A percentile compares a stretch with the other conserved stretches of the same genome.
Evolutionary conservation across 1,140 invertebrate genomes (phyloP).

Genomic region (Chironomus striatipennis): DNA sequence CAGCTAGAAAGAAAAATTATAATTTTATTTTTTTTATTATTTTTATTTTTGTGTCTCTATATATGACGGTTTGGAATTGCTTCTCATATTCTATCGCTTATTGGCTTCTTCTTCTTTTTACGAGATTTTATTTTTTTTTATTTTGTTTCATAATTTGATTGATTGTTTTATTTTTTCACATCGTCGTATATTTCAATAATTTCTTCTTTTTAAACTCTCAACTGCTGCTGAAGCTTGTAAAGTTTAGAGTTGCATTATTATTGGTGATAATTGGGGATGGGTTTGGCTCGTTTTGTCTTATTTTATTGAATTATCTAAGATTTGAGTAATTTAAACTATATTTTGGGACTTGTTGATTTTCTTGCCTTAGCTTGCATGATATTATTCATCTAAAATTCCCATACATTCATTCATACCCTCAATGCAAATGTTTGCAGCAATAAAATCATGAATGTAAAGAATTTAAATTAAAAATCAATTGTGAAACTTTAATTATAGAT

Average conservation of each 20-base stretch:
- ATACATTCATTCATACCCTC: too few species aligned
- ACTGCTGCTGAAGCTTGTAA: not conserved
- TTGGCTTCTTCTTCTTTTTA: not conserved
- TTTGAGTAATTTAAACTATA: not conserved
- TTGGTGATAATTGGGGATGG: too few species aligned
- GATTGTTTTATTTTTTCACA: slow-evolving; percentile 3
- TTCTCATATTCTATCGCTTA: not conserved
- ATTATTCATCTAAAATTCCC: not conserved
- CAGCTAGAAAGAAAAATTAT: not conserved
- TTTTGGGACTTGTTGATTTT: not conserved
- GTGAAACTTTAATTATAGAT: too few species aligned
- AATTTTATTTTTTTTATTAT: not conserved
- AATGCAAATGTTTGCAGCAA: too few species aligned
- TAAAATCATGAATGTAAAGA: too few species aligned
- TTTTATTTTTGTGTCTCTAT: not conserved
- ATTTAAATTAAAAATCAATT: too few species aligned
- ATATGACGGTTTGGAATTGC: not conserved
- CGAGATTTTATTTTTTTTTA: not conserved
- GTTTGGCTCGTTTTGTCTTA: too few species aligned
- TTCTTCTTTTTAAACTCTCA: not conserved
- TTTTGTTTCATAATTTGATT: not conserved
- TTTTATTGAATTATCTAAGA: too few species aligned
- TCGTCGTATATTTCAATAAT: not conserved
- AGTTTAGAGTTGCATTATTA: too few species aligned
- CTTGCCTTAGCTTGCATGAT: not conserved